Evolutionary conservation across 2,797 vertebrate species (phyloP).

Genomic region (Sciurus vulgaris): DNA sequence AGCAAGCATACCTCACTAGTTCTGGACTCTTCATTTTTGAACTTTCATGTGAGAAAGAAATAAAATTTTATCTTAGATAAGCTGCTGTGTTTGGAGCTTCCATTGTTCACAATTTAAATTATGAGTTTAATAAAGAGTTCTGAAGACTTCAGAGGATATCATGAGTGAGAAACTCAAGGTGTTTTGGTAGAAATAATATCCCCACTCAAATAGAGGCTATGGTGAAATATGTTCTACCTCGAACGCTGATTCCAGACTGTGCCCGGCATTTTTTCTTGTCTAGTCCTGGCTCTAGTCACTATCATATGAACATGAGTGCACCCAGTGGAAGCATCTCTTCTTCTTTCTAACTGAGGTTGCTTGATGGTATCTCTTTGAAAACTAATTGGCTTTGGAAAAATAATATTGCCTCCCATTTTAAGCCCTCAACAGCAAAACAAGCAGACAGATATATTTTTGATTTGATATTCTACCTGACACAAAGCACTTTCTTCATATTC

Average conservation of each 20-base stretch:
- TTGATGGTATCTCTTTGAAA: neutral
- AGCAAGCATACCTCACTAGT: neutral
- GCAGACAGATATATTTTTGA: neutral
- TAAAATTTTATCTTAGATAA: neutral
- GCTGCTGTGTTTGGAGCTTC: neutral
- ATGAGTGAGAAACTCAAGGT: neutral
- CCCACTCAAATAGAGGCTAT: neutral
- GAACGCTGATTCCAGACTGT: neutral
- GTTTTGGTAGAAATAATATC: neutral
- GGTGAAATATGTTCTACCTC: neutral
- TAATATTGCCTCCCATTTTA: neutral
- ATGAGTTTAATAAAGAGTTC: conserved; percentile 23
- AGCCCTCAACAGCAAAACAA: neutral
- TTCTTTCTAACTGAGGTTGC: neutral
- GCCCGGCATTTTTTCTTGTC: neutral
- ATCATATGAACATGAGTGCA: neutral
- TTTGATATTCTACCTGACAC: neutral
- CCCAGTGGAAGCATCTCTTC: neutral
- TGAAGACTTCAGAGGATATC: neutral
- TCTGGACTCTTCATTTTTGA: neutral
- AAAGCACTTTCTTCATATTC: neutral
- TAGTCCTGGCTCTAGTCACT: neutral
- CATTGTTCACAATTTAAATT: neutral
- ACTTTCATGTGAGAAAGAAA: neutral
- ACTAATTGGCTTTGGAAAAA: neutral